These are phyloP conservation scores for Epistrophella euchroma DNA, from an alignment of 2,888 invertebrate species.

Conservation along the genomic window DNA sequence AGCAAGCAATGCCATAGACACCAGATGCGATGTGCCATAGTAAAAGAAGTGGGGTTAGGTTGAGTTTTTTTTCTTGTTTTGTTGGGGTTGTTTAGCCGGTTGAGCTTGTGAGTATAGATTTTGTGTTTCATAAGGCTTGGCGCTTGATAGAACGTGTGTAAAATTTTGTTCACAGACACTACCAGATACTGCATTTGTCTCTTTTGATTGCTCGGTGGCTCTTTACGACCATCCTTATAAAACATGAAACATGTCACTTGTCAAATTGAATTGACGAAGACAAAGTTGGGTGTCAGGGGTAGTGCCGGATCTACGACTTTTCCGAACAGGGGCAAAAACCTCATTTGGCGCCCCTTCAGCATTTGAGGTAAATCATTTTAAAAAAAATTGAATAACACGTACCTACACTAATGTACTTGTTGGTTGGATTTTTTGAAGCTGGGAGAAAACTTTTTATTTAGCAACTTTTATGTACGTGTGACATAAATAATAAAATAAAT, in stretches of 20 bases:
- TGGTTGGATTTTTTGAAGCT: no score
- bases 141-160: constrained; percentile 35
- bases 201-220: not conserved
- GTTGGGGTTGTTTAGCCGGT: constrained; percentile 34
- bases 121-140: constrained; percentile 41
- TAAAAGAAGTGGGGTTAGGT: not conserved
- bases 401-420: no score
- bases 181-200: not conserved
- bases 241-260: constrained; percentile 53
- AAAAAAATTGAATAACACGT: no score
- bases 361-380: no score
- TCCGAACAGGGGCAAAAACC: no score
- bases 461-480: no score
- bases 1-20: constrained; percentile 5
- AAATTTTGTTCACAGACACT: constrained; percentile 40
- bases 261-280: constrained; percentile 65
- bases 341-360: no score
- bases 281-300: not conserved
- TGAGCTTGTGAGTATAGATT: constrained; percentile 53
- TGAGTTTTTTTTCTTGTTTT: constrained; percentile 18
- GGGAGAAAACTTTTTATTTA: no score
- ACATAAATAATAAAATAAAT: no score
- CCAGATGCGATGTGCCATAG: not conserved
- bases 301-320: no score
- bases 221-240: constrained; percentile 20